Percentiles rank a stretch among this genome's conserved stretches.
Conservation (phyloP, 2,888 invertebrate genomes). For the Salpingus planirostris region DNA sequence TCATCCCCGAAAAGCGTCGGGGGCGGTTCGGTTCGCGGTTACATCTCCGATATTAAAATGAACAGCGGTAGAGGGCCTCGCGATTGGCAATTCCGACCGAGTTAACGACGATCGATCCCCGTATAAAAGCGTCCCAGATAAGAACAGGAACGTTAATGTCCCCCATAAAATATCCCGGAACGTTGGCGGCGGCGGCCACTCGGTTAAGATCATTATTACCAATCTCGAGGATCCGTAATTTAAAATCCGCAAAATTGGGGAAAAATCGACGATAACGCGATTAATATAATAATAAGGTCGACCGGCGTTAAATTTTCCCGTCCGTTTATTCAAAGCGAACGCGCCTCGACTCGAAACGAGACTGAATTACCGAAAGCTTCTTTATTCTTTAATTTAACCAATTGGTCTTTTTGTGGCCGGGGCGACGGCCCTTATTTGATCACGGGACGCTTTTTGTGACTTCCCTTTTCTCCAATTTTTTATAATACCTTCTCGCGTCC, state of each 20-base stretch:
- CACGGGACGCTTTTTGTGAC: constrained; percentile 9
- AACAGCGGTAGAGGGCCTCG: constrained; percentile 11
- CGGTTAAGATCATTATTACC: no score
- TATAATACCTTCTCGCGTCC: no score
- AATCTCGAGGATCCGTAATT: no score
- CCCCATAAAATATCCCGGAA: constrained; percentile 17
- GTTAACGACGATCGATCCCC: constrained; percentile 19
- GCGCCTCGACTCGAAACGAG: constrained; percentile 8
- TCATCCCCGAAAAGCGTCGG: no score
- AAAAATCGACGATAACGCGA: no score
- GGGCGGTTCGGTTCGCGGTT: no score
- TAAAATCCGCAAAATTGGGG: no score
- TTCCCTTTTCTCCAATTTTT: no score
- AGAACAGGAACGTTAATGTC: constrained; percentile 18
- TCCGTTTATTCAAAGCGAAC: constrained; percentile 19
- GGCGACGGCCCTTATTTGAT: constrained; percentile 13
- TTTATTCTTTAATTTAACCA: constrained; percentile 27
- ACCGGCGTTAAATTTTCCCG: constrained; percentile 14
- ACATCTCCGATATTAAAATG: constrained; percentile 18
- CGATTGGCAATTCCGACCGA: constrained; percentile 17
- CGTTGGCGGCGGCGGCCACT: no score
- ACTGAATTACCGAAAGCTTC: constrained; percentile 19
- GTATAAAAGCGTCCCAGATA: constrained; percentile 16
- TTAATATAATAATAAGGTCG: constrained; percentile 17
- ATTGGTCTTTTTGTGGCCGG: constrained; percentile 19